A percentile compares a stretch with the other conserved stretches of the same genome.
Conservation (phyloP, 2,888 invertebrate genomes). For the Bombyx huttoni region DNA sequence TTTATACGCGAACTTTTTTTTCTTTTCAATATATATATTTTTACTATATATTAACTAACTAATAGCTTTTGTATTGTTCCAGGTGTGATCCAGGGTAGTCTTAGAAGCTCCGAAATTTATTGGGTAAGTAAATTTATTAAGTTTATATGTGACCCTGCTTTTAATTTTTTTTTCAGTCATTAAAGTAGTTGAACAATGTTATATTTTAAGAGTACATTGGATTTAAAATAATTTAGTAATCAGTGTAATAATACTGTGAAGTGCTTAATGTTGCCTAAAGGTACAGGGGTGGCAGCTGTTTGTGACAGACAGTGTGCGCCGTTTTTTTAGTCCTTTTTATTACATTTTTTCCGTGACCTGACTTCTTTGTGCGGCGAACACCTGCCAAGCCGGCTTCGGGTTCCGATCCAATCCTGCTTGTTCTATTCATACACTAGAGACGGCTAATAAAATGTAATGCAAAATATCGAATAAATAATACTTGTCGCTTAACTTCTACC, state of each 20-base stretch:
- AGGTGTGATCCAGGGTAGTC: constrained; percentile 34
- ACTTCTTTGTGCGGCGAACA: constrained; percentile 46
- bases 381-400: constrained; percentile 39
- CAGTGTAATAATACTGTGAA: neutral
- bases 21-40: too few relatives aligned
- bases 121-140: constrained; percentile 30
- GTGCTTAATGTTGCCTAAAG: neutral
- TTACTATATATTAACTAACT: constrained; percentile 10
- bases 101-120: neutral
- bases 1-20: neutral
- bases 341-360: constrained; percentile 36
- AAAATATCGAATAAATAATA: too few relatives aligned
- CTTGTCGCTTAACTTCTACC: too few relatives aligned
- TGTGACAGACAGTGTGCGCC: constrained; percentile 52
- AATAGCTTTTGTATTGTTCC: constrained; percentile 39
- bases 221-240: neutral
- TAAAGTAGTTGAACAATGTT: too few relatives aligned
- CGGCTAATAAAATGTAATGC: too few relatives aligned
- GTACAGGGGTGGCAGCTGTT: constrained; percentile 54
- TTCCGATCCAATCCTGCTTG: constrained; percentile 24
- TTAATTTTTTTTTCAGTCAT: neutral
- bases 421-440: constrained; percentile 19
- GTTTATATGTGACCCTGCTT: neutral
- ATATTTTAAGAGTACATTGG: neutral
- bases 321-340: constrained; percentile 28